Conservation (phyloP, 1,140 invertebrate species). For the Episyrphus balteatus region DNA sequence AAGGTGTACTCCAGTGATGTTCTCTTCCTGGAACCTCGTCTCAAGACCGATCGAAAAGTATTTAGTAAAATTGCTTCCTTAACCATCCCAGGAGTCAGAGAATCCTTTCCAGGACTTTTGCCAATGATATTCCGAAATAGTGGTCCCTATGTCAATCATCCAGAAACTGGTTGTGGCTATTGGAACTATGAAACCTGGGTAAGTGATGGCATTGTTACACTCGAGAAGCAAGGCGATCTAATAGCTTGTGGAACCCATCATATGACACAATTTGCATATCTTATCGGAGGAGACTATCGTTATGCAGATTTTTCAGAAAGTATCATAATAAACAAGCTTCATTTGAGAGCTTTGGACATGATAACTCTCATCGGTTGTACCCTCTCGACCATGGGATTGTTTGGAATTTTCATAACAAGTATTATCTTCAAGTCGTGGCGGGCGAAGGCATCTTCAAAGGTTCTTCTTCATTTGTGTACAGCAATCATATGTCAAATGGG, state of each 20-base stretch:
- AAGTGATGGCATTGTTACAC: constrained; percentile 13
- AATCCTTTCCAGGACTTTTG: constrained; percentile 10
- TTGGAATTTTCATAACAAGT: constrained; percentile 46
- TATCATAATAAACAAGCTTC: constrained; percentile 26
- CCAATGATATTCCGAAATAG: constrained; percentile 17
- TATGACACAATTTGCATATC: constrained; percentile 50
- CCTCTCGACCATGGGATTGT: constrained; percentile 44
- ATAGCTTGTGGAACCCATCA: constrained; percentile 46
- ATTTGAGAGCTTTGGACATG: constrained; percentile 42
- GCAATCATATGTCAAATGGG: constrained; percentile 46
- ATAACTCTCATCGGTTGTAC: constrained; percentile 49
- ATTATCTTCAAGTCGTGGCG: constrained; percentile 47
- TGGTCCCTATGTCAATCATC: background rate
- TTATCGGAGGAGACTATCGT: constrained; percentile 38
- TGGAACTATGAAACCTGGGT: constrained; percentile 30
- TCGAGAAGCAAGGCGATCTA: constrained; percentile 12
- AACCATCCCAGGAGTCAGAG: constrained; percentile 20
- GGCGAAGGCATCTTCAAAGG: constrained; percentile 47
- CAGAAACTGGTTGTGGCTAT: constrained; percentile 20
- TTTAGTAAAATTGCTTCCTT: constrained; percentile 24
- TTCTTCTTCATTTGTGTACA: constrained; percentile 47
- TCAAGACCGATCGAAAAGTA: constrained; percentile 7
- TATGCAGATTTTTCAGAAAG: constrained; percentile 25
- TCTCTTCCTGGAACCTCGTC: constrained; percentile 22
- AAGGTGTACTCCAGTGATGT: constrained; percentile 25